These are phyloP conservation scores for Lasioglossum calceatum DNA, from an alignment of 2,888 invertebrate genomes.

Conservation along the genomic window DNA sequence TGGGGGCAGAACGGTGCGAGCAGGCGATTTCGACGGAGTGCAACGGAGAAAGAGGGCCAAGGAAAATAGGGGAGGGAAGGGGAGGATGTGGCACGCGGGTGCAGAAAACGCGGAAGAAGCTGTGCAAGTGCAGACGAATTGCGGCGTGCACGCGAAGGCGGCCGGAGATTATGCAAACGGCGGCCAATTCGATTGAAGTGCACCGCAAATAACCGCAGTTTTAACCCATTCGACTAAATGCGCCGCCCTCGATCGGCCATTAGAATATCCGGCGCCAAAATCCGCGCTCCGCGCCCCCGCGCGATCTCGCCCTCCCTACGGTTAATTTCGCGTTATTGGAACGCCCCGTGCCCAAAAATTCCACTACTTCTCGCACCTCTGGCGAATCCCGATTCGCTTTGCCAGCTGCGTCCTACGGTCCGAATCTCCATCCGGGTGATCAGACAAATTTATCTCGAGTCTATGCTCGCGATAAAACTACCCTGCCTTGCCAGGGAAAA, in stretches of 20 bases:
- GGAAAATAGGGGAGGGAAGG: not conserved
- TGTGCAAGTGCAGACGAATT: slow-evolving; percentile 47
- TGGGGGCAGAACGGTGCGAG: not conserved
- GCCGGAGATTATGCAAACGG: slow-evolving; percentile 82
- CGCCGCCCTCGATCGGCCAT: slow-evolving; percentile 67
- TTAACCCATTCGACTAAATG: slow-evolving; percentile 81
- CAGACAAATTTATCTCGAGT: not conserved
- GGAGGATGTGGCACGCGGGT: slow-evolving; percentile 10
- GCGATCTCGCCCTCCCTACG: not conserved
- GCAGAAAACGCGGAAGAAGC: slow-evolving; percentile 55
- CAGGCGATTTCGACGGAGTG: not conserved
- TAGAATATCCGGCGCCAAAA: slow-evolving; percentile 74
- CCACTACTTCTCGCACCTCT: not conserved
- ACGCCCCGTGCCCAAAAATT: not conserved
- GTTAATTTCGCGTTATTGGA: slow-evolving; percentile 6
- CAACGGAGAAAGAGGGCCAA: not conserved
- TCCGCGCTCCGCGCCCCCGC: not conserved
- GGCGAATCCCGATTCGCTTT: too few species aligned
- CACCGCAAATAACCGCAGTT: slow-evolving; percentile 83
- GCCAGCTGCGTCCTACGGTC: not conserved
- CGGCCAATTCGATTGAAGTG: slow-evolving; percentile 83
- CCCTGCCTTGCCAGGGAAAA: too few species aligned
- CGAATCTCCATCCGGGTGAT: not conserved
- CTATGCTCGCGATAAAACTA: not conserved
- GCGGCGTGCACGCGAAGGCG: slow-evolving; percentile 52